Base-by-base conservation (phyloP, 2,113 vertebrate species). In the Leptobrachium ailaonicum region DNA sequence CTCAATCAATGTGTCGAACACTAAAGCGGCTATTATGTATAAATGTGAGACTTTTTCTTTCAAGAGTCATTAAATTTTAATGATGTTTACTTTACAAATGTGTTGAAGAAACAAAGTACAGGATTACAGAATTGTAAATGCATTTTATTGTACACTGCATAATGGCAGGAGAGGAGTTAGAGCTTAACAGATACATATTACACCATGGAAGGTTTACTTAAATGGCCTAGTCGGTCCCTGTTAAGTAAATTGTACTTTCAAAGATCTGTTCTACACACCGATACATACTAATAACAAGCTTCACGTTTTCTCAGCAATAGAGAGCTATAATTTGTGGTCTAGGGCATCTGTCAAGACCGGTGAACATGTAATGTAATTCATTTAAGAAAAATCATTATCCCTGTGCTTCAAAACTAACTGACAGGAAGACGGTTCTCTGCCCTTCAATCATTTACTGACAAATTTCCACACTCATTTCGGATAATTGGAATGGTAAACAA, bases 351-450 rank as follows among this genome's bases (percentile, higher is more conserved):
- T 13, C 60, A 8, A 74, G 42, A 40, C 9, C 40, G 43, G 5
- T 32, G 8, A 54, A 67, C 63, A 47, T 2, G 32, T 42, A 47
- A 41, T 66, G 14, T 45, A 66, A 41, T 53, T 67, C 47, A 41
- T 76, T 73, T 12, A 2, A 64, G 32, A 73, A 66, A 62, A 40
- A 75, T 66, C 43, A 75, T 66, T 47, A 50, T 75, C 9, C 20
- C 40, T 10, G 4, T 50, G 10, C 43, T 47, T 66, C 9, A 40
- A 45, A 50, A 75, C n/a, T 45, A 75, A 54, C 41, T 67, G 47
- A 41, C 13, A 43, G 41, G 40, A 11, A 70, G 7, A 47, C 2
- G 60, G 13, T 8, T 54, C 50, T 62, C 11, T 10, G 5, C 11
- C 14, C 5, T 14, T 62, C 60, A 62, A 12, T 62, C 60, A 12